Percentiles rank a stretch among this genome's conserved stretches.
Conservation (phyloP, 2,888 invertebrate species). For the Leucophenga maculata region DNA sequence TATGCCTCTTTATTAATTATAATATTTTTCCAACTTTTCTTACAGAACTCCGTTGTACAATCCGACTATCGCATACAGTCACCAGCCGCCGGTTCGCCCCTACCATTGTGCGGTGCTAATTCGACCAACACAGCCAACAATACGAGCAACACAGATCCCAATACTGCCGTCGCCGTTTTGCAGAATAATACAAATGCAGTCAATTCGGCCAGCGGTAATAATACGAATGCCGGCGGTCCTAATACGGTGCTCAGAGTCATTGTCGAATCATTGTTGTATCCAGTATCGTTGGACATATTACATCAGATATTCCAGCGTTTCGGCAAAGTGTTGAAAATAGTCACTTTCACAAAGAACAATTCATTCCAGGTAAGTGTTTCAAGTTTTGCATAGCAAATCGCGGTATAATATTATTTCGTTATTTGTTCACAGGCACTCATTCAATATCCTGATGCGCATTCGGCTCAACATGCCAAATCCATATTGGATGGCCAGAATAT, state of each 20-base stretch:
- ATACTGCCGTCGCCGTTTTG: constrained; percentile 73
- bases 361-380: constrained; percentile 72
- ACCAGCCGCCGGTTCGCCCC: constrained; percentile 78
- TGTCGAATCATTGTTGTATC: constrained; percentile 98
- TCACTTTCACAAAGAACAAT: constrained; percentile 99
- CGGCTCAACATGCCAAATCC: constrained; percentile 97
- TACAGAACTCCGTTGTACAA: constrained; percentile 88
- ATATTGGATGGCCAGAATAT: constrained; percentile 98
- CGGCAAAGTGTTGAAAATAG: constrained; percentile 99
- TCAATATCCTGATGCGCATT: constrained; percentile 97
- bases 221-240: constrained; percentile 80
- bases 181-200: constrained; percentile 70
- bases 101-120: constrained; percentile 75
- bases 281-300: constrained; percentile 96
- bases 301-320: constrained; percentile 98
- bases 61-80: constrained; percentile 80
- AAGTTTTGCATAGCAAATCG: background rate
- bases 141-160: constrained; percentile 47
- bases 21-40: constrained; percentile 62
- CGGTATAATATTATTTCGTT: background rate
- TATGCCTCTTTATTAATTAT: constrained; percentile 18
- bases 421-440: constrained; percentile 97
- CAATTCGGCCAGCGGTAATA: constrained; percentile 73
- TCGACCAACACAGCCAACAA: constrained; percentile 66
- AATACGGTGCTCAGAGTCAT: constrained; percentile 98